Percentiles rank a stretch among this genome's conserved stretches.
Evolutionary conservation across 2,888 invertebrate species (phyloP).

Genomic region (Amphipoea oculea): DNA sequence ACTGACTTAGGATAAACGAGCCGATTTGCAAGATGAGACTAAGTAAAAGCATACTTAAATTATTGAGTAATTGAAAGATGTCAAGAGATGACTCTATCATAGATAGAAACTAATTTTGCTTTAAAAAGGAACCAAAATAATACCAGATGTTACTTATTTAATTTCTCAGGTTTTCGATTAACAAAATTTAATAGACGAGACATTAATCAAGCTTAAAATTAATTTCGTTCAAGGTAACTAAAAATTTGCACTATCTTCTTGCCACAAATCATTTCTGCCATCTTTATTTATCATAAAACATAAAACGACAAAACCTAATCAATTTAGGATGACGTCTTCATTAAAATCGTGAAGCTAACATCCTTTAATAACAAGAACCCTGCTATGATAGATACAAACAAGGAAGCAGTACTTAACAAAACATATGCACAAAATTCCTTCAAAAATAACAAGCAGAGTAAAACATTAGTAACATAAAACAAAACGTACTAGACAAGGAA

Average conservation of each 20-base stretch:
- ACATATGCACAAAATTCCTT: constrained; percentile 51
- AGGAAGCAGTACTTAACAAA: constrained; percentile 49
- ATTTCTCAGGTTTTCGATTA: not conserved
- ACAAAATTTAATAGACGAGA: not conserved
- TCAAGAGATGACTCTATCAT: too few relatives aligned
- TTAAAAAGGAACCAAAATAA: not conserved
- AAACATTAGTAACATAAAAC: constrained; percentile 46
- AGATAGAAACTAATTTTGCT: not conserved
- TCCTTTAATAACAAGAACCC: constrained; percentile 32
- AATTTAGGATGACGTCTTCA: constrained; percentile 14
- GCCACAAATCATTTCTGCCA: constrained; percentile 22
- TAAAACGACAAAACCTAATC: constrained; percentile 2
- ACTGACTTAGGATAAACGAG: not conserved
- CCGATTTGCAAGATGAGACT: not conserved
- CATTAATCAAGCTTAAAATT: constrained; percentile 1
- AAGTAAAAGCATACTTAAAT: not conserved
- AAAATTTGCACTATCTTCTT: constrained; percentile 8
- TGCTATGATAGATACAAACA: constrained; percentile 33
- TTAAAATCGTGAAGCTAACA: constrained; percentile 20
- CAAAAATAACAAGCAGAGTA: constrained; percentile 43
- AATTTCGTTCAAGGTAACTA: not conserved
- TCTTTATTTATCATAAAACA: constrained; percentile 15
- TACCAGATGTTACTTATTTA: not conserved
- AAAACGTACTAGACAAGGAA: constrained; percentile 65
- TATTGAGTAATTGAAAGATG: not conserved